These are phyloP conservation scores for Microtus pennsylvanicus DNA, from an alignment of 2,113 vertebrate genomes.

Conservation along the genomic window DNA sequence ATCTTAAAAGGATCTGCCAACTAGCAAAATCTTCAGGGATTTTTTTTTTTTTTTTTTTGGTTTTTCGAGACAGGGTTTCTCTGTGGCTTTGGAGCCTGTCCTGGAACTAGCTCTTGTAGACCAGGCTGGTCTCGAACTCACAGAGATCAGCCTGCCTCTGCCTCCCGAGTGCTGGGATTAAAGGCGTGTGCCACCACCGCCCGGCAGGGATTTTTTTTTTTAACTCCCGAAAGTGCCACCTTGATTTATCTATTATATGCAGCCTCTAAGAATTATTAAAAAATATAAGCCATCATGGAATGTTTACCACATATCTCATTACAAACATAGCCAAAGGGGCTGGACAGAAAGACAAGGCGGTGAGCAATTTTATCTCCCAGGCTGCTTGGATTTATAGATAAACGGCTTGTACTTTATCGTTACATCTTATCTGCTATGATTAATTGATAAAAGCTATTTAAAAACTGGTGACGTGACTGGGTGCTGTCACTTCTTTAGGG, in stretches of 20 bases:
- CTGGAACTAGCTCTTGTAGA: too few relatives aligned
- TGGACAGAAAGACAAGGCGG: not conserved
- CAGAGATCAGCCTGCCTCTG: too few relatives aligned
- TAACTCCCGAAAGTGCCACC: not conserved
- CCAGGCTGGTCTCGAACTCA: too few relatives aligned
- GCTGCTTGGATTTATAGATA: not conserved
- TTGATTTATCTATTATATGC: not conserved
- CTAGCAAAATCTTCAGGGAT: conserved; percentile 14
- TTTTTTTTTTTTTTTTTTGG: too few relatives aligned
- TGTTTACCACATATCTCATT: not conserved
- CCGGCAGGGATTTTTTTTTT: too few relatives aligned
- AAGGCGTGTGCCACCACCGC: too few relatives aligned
- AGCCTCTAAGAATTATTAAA: conserved; percentile 48
- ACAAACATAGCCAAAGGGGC: not conserved
- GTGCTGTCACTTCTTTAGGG: conserved; percentile 32
- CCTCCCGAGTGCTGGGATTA: too few relatives aligned
- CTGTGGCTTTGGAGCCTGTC: too few relatives aligned
- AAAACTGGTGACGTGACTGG: conserved; percentile 2
- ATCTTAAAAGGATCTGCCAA: not conserved
- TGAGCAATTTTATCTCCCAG: not conserved
- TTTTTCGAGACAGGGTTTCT: too few relatives aligned
- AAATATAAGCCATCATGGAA: not conserved
- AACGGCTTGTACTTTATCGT: not conserved
- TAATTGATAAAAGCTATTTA: not conserved
- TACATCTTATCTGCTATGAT: conserved; percentile 7